These are phyloP conservation scores for Apostichopus leukothele DNA, from an alignment of 53 echinoderm and acorn worm species.

Conservation along the genomic window DNA sequence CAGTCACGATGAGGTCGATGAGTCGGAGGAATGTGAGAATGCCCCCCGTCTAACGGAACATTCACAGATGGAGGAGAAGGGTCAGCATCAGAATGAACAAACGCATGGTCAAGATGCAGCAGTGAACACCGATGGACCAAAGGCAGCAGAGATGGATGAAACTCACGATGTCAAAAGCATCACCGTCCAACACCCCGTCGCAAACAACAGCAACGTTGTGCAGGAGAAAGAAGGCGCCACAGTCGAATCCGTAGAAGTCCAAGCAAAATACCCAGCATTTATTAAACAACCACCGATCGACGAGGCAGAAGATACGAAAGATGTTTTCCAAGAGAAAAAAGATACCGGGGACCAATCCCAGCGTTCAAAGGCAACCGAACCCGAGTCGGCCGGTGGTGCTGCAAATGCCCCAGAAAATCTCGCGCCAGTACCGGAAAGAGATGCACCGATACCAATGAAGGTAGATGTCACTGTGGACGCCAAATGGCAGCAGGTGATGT, in stretches of 20 bases:
- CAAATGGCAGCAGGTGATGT: slow-evolving; percentile 17
- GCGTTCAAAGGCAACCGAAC: not conserved
- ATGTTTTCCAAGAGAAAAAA: not conserved
- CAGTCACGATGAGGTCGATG: not conserved
- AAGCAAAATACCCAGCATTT: not conserved
- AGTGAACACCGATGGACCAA: not conserved
- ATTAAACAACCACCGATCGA: not conserved
- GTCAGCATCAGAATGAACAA: not conserved
- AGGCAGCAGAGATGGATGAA: not conserved
- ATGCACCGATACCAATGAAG: not conserved
- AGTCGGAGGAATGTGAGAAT: not conserved
- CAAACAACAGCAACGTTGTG: not conserved
- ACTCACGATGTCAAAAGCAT: not conserved
- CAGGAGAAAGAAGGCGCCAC: not conserved
- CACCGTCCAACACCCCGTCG: not conserved
- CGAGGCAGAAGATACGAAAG: not conserved
- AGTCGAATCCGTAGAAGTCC: not conserved
- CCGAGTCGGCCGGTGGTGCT: not conserved
- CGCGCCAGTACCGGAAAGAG: not conserved
- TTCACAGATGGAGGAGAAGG: not conserved
- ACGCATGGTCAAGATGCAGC: not conserved
- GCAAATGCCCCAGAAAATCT: not conserved
- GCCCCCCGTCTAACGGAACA: not conserved
- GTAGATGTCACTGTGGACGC: slow-evolving; percentile 1
- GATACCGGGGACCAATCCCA: not conserved